Conservation (phyloP, 2,888 invertebrate species). For the Dorcus hopei region DNA sequence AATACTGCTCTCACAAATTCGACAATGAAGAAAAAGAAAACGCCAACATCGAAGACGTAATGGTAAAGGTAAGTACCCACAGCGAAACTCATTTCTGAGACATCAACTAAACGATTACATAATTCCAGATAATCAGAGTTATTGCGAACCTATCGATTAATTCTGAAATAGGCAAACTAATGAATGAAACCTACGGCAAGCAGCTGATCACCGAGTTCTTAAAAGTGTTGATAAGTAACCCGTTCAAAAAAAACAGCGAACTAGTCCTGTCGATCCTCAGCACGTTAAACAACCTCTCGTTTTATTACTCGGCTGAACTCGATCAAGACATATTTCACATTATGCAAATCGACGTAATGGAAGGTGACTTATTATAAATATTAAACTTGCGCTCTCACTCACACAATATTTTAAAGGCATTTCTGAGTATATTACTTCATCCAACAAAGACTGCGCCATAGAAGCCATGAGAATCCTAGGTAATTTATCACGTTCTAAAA, state of each 20-base stretch:
- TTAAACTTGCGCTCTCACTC: not conserved
- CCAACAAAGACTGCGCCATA: slow-evolving; percentile 54
- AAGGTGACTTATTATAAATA: slow-evolving; percentile 41
- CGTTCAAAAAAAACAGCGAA: slow-evolving; percentile 63
- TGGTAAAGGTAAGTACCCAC: slow-evolving; percentile 57
- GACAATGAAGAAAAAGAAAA: slow-evolving; percentile 43
- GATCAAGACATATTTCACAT: slow-evolving; percentile 50
- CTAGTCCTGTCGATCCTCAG: slow-evolving; percentile 74
- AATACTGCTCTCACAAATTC: slow-evolving; percentile 43
- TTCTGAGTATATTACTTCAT: slow-evolving; percentile 47
- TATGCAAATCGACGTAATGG: slow-evolving; percentile 51
- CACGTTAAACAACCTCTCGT: slow-evolving; percentile 82
- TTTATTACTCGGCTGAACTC: slow-evolving; percentile 58
- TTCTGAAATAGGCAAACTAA: slow-evolving; percentile 67
- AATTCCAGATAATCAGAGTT: slow-evolving; percentile 68
- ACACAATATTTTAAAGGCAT: slow-evolving; percentile 43
- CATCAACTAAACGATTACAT: not conserved
- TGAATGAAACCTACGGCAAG: slow-evolving; percentile 51
- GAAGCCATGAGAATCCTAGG: slow-evolving; percentile 81
- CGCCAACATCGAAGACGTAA: slow-evolving; percentile 62
- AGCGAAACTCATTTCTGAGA: not conserved
- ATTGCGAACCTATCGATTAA: slow-evolving; percentile 81
- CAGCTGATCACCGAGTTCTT: slow-evolving; percentile 47
- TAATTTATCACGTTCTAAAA: slow-evolving; percentile 71
- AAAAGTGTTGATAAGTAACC: slow-evolving; percentile 49